Base-by-base conservation (phyloP, 2,797 vertebrate genomes). In the Mormyrops attenuatus region DNA sequence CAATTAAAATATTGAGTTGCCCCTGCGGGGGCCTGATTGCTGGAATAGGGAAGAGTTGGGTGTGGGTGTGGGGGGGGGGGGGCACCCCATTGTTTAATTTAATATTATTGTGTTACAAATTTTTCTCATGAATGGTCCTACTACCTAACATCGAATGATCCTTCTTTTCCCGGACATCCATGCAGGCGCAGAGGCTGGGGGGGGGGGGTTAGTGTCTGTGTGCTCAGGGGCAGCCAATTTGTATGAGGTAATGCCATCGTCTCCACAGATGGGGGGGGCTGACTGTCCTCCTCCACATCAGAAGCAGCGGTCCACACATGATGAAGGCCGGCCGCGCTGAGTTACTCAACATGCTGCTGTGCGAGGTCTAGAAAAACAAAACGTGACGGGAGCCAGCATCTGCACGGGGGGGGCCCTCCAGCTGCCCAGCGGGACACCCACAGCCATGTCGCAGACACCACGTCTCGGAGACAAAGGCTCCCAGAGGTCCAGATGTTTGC, bases 51-150 rank as follows among this genome's bases (percentile, higher is more conserved):
- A 85, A 87, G 87, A 89, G 52, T 91, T 89, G 89, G 91, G 90
- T 87, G 89, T 85, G 89, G 34, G 85, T 26, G 86, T 63, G 90
- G 84, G 89, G 57, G 82, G 91, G 90, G 91, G n/a, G n/a, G n/a
- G n/a, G n/a, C 89, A 91, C 92, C 92, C 93, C 92, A 93, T 93
- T 94, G 93, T 91, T 91, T 95, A 91, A 94, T 94, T 95, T 94
- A 92, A 91, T 93, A 90, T 95, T 94, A 94, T 93, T 94, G 93
- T 92, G 94, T 95, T 94, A 94, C 90, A 92, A 93, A 92, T 91
- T 90, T 94, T 93, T 94, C 95, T 95, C 55, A 57, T 57, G 55
- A 57, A n/a, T 20, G 55, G 94, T 95, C 93, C 85, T 90, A 44
- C 86, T 90, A 89, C 89, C 89, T 88, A n/a, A n/a, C n/a, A n/a